These are phyloP conservation scores for Leptinotarsa undecemlineata DNA, from an alignment of 1,140 invertebrate species.

Conservation along the genomic window DNA sequence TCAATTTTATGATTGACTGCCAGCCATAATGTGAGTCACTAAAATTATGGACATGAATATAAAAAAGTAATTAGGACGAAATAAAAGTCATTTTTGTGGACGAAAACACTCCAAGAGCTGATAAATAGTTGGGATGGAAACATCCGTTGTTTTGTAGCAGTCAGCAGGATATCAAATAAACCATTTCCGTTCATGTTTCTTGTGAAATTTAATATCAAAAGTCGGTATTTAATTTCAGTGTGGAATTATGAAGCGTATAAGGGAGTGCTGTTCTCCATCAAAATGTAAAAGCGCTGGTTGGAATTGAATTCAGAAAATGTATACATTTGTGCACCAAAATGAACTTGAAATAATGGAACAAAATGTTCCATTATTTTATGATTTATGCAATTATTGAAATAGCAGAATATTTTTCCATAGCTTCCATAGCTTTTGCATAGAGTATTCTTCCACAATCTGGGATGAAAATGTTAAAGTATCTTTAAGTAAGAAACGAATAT, in stretches of 20 bases:
- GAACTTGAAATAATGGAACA: not conserved
- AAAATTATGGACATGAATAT: no score
- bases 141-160: not conserved
- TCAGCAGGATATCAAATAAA: not conserved
- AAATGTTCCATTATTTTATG: not conserved
- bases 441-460: no score
- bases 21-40: no score
- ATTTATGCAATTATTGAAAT: not conserved
- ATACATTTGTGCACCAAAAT: not conserved
- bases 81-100: no score
- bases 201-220: constrained; percentile 8
- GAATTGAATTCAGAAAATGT: constrained; percentile 5
- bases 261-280: not conserved
- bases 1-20: no score
- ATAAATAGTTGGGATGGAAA: no score
- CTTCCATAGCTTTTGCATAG: no score
- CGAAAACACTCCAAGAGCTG: no score
- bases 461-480: no score
- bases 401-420: not conserved
- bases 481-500: no score
- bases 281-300: not conserved
- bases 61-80: no score
- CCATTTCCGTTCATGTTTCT: not conserved
- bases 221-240: constrained; percentile 8
- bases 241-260: not conserved